Conservation (phyloP, 2,888 invertebrate species). For the Harpalus rufipes region DNA sequence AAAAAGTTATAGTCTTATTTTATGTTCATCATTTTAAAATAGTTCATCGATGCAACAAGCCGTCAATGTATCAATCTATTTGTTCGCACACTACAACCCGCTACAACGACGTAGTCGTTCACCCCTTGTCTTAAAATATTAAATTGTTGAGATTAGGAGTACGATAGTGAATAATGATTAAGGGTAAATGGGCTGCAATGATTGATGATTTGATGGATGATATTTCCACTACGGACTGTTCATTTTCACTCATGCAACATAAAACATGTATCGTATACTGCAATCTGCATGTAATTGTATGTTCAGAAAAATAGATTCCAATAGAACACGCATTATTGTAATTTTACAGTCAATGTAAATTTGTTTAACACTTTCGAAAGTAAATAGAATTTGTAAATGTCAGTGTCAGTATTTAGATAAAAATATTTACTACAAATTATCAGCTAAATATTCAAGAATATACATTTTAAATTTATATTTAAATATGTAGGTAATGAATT, state of each 20-base stretch:
- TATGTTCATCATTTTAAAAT: neutral
- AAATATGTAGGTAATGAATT: too few relatives aligned
- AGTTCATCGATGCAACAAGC: neutral
- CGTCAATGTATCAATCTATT: neutral
- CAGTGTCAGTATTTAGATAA: too few relatives aligned
- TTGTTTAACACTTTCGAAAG: neutral
- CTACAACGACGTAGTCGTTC: neutral
- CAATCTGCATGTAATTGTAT: neutral
- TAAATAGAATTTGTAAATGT: neutral
- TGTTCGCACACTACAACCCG: neutral
- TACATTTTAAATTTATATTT: too few relatives aligned
- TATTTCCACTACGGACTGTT: neutral
- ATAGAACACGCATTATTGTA: neutral
- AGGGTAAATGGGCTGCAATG: constrained; percentile 10
- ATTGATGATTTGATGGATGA: constrained; percentile 26
- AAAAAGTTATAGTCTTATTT: neutral
- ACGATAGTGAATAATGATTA: constrained; percentile 3
- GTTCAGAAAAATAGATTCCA: neutral
- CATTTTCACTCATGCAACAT: neutral
- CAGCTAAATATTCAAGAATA: too few relatives aligned
- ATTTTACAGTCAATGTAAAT: neutral
- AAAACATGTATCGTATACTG: constrained; percentile 6
- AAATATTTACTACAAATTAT: neutral
- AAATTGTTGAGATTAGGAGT: neutral
- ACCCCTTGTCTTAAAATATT: neutral